Evolutionary conservation across 1,140 invertebrate species (phyloP).

Genomic region (Apocrypta bakeri): DNA sequence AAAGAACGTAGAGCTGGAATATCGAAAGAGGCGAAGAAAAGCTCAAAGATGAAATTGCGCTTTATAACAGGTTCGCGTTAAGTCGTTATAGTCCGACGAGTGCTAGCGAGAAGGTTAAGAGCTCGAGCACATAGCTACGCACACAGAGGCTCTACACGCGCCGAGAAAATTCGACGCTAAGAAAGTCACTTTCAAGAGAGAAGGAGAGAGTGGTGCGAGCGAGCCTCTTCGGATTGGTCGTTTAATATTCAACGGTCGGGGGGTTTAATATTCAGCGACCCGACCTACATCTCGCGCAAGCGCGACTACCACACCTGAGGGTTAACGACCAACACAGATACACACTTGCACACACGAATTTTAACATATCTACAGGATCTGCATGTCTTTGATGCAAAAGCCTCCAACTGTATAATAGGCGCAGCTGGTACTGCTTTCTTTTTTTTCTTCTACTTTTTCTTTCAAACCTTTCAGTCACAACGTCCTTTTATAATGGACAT

Average conservation of each 20-base stretch:
- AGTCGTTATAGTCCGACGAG: conserved; percentile 5
- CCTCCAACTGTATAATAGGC: background rate
- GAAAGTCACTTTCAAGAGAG: conserved; percentile 35
- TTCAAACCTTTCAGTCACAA: background rate
- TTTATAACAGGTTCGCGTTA: conserved; percentile 6
- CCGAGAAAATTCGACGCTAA: conserved; percentile 42
- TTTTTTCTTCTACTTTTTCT: conserved; percentile 2
- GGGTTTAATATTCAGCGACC: conserved; percentile 53
- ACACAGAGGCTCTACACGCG: background rate
- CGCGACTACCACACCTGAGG: conserved; percentile 45
- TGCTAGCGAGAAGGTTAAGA: background rate
- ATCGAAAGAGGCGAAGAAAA: background rate
- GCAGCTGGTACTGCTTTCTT: background rate
- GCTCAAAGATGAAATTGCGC: conserved; percentile 20
- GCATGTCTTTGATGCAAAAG: background rate
- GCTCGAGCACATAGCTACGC: background rate
- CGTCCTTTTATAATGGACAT: background rate
- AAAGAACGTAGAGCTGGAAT: background rate
- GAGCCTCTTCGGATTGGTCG: conserved; percentile 41
- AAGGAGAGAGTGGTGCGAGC: conserved; percentile 7
- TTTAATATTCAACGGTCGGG: conserved; percentile 55
- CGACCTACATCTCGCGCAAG: conserved; percentile 48
- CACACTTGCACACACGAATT: background rate
- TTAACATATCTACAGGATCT: no score
- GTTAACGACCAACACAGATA: conserved; percentile 22